phyloP scores from a whole-genome alignment of 2,888 invertebrate species.

The Cylloceria caligata region DNA sequence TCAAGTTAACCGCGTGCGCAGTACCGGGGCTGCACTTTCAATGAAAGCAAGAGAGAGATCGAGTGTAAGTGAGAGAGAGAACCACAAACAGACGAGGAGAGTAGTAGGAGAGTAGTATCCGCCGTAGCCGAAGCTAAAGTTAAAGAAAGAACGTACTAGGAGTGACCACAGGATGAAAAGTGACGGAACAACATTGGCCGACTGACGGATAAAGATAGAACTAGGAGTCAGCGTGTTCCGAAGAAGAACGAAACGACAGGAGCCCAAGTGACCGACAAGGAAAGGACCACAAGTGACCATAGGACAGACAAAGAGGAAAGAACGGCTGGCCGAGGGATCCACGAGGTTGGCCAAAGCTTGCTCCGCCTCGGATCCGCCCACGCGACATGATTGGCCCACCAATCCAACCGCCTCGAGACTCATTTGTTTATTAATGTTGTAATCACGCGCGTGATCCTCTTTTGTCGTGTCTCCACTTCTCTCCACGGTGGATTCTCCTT shows the following conservation, averaged over 20 bases:
- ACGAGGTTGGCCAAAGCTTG: constrained; percentile 71
- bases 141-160: constrained; percentile 32
- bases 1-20: constrained; percentile 23
- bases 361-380: constrained; percentile 83
- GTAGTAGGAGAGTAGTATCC: no score
- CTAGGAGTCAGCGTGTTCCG: background rate
- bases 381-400: constrained; percentile 79
- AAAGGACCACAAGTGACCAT: constrained; percentile 23
- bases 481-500: constrained; percentile 7
- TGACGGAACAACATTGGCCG: constrained; percentile 38
- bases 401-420: constrained; percentile 82
- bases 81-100: background rate
- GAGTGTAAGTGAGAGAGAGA: background rate
- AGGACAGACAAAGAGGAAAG: constrained; percentile 45
- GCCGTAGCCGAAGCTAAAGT: background rate
- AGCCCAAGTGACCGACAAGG: constrained; percentile 45
- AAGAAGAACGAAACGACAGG: constrained; percentile 39
- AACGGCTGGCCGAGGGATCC: constrained; percentile 45
- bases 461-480: constrained; percentile 80
- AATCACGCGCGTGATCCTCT: constrained; percentile 83
- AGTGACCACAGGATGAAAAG: constrained; percentile 36
- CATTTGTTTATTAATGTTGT: constrained; percentile 85
- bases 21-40: background rate
- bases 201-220: constrained; percentile 32
- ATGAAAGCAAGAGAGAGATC: no score